Base-by-base conservation (phyloP, 2,797 vertebrate genomes). In the Anabacerthia variegaticeps region DNA sequence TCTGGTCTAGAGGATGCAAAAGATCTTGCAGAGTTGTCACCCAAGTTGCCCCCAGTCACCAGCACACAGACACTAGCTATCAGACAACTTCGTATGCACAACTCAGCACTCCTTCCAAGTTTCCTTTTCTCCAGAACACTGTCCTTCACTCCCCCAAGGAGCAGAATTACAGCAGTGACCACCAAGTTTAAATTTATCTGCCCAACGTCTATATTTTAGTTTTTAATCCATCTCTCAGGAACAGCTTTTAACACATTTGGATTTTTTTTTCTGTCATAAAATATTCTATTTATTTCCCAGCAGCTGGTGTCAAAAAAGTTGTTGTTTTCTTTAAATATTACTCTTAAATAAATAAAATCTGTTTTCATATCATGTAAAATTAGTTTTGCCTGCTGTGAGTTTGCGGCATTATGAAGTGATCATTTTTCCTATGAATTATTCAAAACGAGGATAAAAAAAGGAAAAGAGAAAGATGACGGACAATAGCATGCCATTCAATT, bases 301-400 rank as follows among this genome's bases (percentile, higher is more conserved):
- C 98, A 98, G 98, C 98, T 98, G 97, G 97, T 98, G 97, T 98
- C 97, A 98, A 98, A 98, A 98, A 98, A 98, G 97, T 98, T 98
- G 98, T 98, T 98, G 97, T 98, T 97, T 97, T 97, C 97, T 97
- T 98, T 97, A 97, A 98, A 98, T 98, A 98, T 97, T 98, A 98
- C 98, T 98, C 98, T 98, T 98, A 98, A 98, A 98, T 98, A 98
- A 98, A 98, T 98, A 98, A 98, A 98, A 98, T 98, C 97, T 98
- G 98, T 98, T 98, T 98, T 98, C 97, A 96, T 98, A 98, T 97
- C 96, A 97, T 97, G 95, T 96, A 97, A 98, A 98, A 98, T 98
- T 98, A 98, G 96, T 98, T 98, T 98, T 98, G 97, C 98, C 98
- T 98, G 97, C 98, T 98, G 98, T 95, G 98, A 98, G 95, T 98